Base-by-base conservation (phyloP, 2,888 invertebrate species). In the Drosophila subsilvestris region DNA sequence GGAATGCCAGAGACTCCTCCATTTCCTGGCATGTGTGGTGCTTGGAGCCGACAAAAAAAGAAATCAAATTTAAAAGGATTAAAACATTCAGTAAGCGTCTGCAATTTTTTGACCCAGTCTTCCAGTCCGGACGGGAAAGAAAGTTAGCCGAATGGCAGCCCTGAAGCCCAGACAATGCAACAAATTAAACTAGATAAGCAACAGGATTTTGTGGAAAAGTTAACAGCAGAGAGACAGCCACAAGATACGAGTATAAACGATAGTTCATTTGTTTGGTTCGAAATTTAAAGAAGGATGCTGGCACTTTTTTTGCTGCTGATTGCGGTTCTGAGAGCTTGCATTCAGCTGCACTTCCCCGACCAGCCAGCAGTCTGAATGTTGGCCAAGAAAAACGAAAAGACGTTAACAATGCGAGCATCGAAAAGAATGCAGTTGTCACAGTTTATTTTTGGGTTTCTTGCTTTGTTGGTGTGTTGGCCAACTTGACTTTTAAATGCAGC, bases 51-150 rank as follows among this genome's bases (percentile, higher is more conserved):
- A 43, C 63, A 48, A 53, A 44, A 59, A 65, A 58, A 79, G n/a
- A n/a, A 75, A 81, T 78, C 71, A 79, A 86, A 88, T 82, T 86
- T 86, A 68, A 88, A 88, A 75, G 86, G 88, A 84, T 84, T 84
- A 82, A 72, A 73, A 82, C 68, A 75, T 68, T 69, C 58, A 65
- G 72, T 67, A 72, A 63, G 61, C 66, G 57, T 71, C 66, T 49
- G 73, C 72, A 67, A 60, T 74, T 63, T 72, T 49, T 67, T 72
- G 69, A 74, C 66, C 80, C 37, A n/a, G 7, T 37, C n/a, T 14
- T n/a, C 44, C 57, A 70, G 53, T 49, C 3, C 29, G 32, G 50
- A 43, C n/a, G n/a, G 51, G n/a, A n/a, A 7, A n/a, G 37, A 37
- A 37, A 37, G 14, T 37, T 37, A 2, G 14, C 37, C 32, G 32